Base-by-base conservation (phyloP, 2,888 invertebrate species). In the Hirtodrosophila alboralis region DNA sequence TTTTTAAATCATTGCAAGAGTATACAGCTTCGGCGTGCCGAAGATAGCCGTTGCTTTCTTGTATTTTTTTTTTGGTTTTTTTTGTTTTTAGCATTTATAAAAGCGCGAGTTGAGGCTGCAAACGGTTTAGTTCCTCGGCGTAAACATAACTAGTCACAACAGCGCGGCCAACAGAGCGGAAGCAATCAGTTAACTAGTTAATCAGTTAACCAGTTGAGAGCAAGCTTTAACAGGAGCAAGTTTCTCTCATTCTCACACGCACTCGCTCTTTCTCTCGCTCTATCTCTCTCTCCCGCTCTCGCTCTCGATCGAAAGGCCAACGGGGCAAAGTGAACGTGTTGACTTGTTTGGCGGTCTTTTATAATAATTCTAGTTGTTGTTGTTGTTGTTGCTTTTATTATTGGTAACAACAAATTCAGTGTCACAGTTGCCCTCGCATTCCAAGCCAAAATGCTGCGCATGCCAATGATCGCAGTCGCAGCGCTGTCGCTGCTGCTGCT, bases 121-220 rank as follows among this genome's bases (percentile, higher is more conserved):
- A 75, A 67, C 85, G 83, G 88, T 87, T 88, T 88, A 88, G 88
- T 88, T 88, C 88, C 88, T 88, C 88, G 85, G 86, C 79, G 86
- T 83, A 87, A 88, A 87, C 86, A 86, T 80, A 86, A 84, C 88
- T 88, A 88, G 88, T 88, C 88, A 80, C 84, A 77, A 80, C 74
- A 71, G 44, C 52, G 63, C 60, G 59, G 56, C 45, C 12, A 18
- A 18, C 38, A 34, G 52, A 78, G 62, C 71, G 74, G 68, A 75
- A 68, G 56, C 64, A 59, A 60, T 21, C 44, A 64, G 62, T 53
- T 54, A 73, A 56, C 60, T 56, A 69, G 69, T 48, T 52, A 66
- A 61, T 45, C 67, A 61, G 62, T 44, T 40, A 51, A 64, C 21
- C 47, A 61, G 65, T 69, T 49, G 18, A 18, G 18, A 18, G 18